These are phyloP conservation scores for Malurus melanocephalus DNA, from an alignment of 2,113 vertebrate species.

Conservation along the genomic window DNA sequence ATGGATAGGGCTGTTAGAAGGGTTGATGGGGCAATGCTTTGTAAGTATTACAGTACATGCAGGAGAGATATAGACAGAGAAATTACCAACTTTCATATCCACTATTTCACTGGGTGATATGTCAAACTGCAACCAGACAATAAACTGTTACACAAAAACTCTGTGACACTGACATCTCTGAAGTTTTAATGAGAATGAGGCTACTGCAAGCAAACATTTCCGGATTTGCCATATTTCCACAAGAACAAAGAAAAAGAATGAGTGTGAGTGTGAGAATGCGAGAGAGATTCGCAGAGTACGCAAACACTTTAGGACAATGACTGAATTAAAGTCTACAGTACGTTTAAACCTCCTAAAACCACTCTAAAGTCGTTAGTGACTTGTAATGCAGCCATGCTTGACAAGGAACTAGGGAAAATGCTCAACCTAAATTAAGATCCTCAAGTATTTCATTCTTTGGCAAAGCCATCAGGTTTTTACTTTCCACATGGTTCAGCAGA, in stretches of 20 bases:
- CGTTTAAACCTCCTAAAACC: constrained; percentile 22
- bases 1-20: constrained; percentile 25
- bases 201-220: not conserved
- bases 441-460: not conserved
- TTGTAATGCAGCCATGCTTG: not conserved
- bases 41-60: constrained; percentile 3
- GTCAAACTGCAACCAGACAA: constrained; percentile 58
- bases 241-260: constrained; percentile 1
- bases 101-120: constrained; percentile 33
- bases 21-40: constrained; percentile 3
- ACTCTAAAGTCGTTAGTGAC: not conserved
- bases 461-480: not conserved
- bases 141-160: constrained; percentile 29
- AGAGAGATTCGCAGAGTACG: not conserved
- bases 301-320: constrained; percentile 5
- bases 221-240: constrained; percentile 15
- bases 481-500: not conserved
- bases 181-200: not conserved
- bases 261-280: not conserved
- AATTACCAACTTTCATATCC: constrained; percentile 37
- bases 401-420: not conserved
- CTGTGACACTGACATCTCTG: not conserved
- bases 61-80: constrained; percentile 26
- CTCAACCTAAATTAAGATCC: not conserved
- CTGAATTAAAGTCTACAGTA: constrained; percentile 21